Base-by-base conservation (phyloP, 2,888 invertebrate genomes). In the Lypha dubia region DNA sequence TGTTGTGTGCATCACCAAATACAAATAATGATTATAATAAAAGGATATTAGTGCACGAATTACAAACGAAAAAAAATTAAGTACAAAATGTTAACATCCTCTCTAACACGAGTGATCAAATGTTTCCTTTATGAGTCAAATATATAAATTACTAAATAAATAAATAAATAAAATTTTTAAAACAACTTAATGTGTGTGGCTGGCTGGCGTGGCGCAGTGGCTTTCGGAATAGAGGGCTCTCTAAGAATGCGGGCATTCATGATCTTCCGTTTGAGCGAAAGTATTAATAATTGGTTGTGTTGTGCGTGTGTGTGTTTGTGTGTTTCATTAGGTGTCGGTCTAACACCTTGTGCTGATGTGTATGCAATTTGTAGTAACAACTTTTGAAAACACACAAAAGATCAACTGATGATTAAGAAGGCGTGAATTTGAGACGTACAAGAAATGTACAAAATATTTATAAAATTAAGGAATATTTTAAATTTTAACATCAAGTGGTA, bases 1-100 rank as follows among this genome's bases (percentile, higher is more conserved):
- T 85, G 85, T 85, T 75, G 79, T 83, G 63, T 49, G 71, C 79
- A 60, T 68, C 76, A 76, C 41, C 56, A 62, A n/a, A 46, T 71
- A 22, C 35, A 28, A 65, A 46, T 76, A 65, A 79, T 79, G n/a
- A 79, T 79, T 58, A 67, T 58, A 65, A 79, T 83, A 38, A 79
- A 79, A 56, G 63, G 70, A 76, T 58, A 70, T 82, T 76, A 82
- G 63, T 58, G 28, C 35, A 63, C 17, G 49, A 67, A 58, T 49
- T 46, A 63, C 67, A 60, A 65, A 80, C 13, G 49, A 79, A 58
- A 17, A 24, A 1, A n/a, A n/a, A n/a, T n/a, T n/a, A n/a, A n/a
- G n/a, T n/a, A 24, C 20, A n/a, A 49, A 67, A 67, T 74, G 41
- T 60, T 67, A 60, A 60, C 80, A 76, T 63, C 46, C 63, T 76